Evolutionary conservation across 2,113 vertebrate genomes (phyloP).

Genomic region (Ptychochromis oligacanthus): DNA sequence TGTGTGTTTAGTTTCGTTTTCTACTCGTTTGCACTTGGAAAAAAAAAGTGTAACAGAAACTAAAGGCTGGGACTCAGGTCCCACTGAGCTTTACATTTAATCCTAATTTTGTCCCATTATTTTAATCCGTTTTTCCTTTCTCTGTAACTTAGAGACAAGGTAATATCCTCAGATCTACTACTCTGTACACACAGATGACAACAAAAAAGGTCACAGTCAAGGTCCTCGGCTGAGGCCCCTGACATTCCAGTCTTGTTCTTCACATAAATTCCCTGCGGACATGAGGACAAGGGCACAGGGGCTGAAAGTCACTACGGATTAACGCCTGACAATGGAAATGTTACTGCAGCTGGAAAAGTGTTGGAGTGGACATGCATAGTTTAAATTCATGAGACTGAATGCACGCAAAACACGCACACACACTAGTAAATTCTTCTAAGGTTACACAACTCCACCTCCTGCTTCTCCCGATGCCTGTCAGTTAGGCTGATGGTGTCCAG

Average conservation of each 20-base stretch:
- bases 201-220: slow-evolving; percentile 32
- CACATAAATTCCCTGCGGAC: slow-evolving; percentile 53
- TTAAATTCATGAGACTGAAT: background rate
- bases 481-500: slow-evolving; percentile 6
- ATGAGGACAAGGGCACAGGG: slow-evolving; percentile 32
- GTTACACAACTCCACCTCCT: background rate
- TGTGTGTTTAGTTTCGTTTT: slow-evolving; percentile 4
- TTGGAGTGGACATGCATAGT: slow-evolving; percentile 13
- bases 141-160: background rate
- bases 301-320: slow-evolving; percentile 67
- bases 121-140: background rate
- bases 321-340: slow-evolving; percentile 58
- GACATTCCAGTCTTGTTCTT: slow-evolving; percentile 51
- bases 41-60: background rate
- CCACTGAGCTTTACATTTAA: slow-evolving; percentile 6
- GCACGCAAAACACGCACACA: background rate
- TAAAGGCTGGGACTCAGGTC: background rate
- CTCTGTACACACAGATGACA: background rate
- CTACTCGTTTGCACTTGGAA: background rate
- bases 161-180: slow-evolving; percentile 3
- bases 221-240: slow-evolving; percentile 31
- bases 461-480: background rate
- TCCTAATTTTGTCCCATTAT: background rate
- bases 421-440: slow-evolving; percentile 15
- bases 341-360: slow-evolving; percentile 54